phyloP scores from a whole-genome alignment of 2,888 invertebrate genomes.

The Drosophila niveifrons region DNA sequence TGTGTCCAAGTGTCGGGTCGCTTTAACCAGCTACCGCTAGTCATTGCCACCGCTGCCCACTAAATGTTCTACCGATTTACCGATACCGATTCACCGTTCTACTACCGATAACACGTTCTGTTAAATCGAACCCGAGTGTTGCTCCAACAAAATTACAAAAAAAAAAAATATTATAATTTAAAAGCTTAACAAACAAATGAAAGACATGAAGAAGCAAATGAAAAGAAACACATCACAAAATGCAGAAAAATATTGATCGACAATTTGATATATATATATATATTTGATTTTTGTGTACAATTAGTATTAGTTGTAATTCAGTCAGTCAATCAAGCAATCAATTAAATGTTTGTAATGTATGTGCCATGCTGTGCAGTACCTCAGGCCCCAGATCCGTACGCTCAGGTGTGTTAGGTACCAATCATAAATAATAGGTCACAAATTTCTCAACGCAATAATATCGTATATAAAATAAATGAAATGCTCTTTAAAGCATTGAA shows the following conservation, averaged over 20 bases:
- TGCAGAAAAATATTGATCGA: conserved; percentile 32
- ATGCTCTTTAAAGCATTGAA: conserved; percentile 15
- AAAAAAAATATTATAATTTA: no score
- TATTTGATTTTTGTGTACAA: background rate
- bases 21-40: conserved; percentile 65
- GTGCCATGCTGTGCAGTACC: conserved; percentile 86
- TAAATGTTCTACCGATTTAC: conserved; percentile 59
- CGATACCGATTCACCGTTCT: conserved; percentile 46
- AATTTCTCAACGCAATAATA: conserved; percentile 24
- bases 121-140: conserved; percentile 20
- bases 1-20: conserved; percentile 42
- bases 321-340: conserved; percentile 25
- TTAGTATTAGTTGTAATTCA: conserved; percentile 22
- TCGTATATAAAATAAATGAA: conserved; percentile 23
- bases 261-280: background rate
- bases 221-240: conserved; percentile 43
- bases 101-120: conserved; percentile 34
- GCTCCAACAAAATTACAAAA: background rate
- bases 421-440: conserved; percentile 23
- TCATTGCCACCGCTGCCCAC: conserved; percentile 66
- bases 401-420: conserved; percentile 40
- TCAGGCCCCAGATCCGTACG: conserved; percentile 76
- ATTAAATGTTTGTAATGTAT: conserved; percentile 51
- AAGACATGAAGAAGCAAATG: conserved; percentile 51
- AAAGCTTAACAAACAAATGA: conserved; percentile 71